Evolutionary conservation across 2,888 invertebrate genomes (phyloP), one percentile per base, ranked within the genome.

Genomic region (Idaea dimidiata): DNA sequence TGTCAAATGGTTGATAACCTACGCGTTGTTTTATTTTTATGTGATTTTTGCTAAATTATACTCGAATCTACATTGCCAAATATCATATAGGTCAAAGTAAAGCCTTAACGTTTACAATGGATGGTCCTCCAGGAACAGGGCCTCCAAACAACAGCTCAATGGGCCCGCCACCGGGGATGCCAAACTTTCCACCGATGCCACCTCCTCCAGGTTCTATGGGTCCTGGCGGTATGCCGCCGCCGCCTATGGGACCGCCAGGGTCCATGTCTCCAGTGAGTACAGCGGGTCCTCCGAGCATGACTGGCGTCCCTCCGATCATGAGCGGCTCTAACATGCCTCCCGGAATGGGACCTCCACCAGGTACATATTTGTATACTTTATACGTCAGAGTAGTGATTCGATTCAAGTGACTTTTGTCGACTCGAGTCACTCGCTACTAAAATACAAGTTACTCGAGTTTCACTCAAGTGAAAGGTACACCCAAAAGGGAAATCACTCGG

Each of bases 61-160:
- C 43, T 43, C 8, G 43, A 43, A 43, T 43, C 14, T 43, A 8
- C 43, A 14, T 43, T 43, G 43, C 43, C 7, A 43, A 43, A 4
- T 43, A 43, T 43, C 10, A 24, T 3, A 24, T 24, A 24, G 24
- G 24, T 24, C 43, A 43, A 10, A 43, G 43, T 43, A 43, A 43
- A 8, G 8, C 0, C 10, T 8, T 43, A 32, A 43, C 43, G 14
- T 8, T 43, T 8, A 77, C 65, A 59, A 91, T 91, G 91, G 91
- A 91, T 24, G 90, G 88, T 67, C 90, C 90, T 59, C 89, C 91
- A 56, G 91, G 91, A 31, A 87, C 86, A 5, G 86, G 85, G 63
- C 82, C 88, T 55, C 75, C 82, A 6, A 81, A 81, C 7, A 83
- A 78, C 66, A 87, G 81, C 67, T 87, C 83, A 60, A 68, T 83